A percentile compares a stretch with the other conserved stretches of the same genome.
These are phyloP conservation scores for Hippopotamyrus pictus DNA, from an alignment of 2,797 vertebrate genomes.

Conservation along the genomic window DNA sequence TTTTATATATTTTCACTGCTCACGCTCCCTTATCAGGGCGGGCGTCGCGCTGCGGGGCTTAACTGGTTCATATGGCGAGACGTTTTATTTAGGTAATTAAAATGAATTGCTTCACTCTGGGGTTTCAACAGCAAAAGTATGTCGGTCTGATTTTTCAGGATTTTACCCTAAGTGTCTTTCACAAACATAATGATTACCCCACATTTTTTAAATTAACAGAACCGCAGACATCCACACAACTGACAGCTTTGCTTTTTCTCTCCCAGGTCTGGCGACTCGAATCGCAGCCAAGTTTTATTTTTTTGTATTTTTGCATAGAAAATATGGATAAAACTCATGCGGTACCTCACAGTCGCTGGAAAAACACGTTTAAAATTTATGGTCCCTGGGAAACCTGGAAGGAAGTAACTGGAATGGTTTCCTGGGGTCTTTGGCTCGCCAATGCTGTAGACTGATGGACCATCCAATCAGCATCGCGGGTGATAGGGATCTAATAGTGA, in stretches of 20 bases:
- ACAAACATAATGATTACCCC: neutral
- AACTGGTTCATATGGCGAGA: neutral
- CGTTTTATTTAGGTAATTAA: slow-evolving; percentile 5
- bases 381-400: neutral
- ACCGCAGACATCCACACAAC: neutral
- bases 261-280: neutral
- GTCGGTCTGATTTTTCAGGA: neutral
- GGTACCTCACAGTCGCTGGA: neutral
- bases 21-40: neutral
- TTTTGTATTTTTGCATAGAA: neutral
- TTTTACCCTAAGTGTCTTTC: neutral
- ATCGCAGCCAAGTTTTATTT: neutral
- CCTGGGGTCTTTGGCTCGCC: neutral
- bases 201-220: neutral
- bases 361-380: neutral
- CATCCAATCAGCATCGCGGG: neutral
- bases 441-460: neutral
- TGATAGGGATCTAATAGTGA: neutral
- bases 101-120: neutral
- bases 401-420: neutral
- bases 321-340: neutral
- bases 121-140: neutral
- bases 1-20: neutral
- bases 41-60: neutral
- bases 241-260: neutral